Conservation (phyloP, 2,113 vertebrate genomes). For the Cynocephalus volans region DNA sequence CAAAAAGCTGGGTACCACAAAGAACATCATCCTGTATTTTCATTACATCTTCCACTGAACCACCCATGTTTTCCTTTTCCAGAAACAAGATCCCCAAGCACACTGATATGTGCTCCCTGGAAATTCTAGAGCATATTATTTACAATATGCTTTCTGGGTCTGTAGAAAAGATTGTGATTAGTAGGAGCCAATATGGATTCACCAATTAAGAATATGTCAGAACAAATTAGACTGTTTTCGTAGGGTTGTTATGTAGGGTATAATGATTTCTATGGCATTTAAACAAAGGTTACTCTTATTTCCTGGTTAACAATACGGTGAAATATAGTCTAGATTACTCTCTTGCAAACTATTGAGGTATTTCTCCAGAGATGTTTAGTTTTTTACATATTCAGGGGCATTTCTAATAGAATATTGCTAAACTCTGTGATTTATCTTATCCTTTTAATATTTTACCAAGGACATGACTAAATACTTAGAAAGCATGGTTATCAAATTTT, state of each 20-base stretch:
- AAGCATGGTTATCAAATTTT: conserved; percentile 29
- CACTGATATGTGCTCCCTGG: background rate
- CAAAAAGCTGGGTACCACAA: background rate
- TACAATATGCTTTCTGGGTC: background rate
- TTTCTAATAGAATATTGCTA: conserved; percentile 9
- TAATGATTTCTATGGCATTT: background rate
- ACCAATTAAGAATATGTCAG: background rate
- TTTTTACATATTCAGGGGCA: background rate
- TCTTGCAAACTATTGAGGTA: background rate
- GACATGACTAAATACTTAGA: conserved; percentile 44
- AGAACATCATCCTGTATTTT: background rate
- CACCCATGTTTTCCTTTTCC: background rate
- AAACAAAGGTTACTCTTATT: background rate
- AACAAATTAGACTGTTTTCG: background rate
- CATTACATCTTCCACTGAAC: background rate
- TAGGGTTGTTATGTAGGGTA: background rate
- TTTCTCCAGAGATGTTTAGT: background rate
- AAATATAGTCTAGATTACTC: background rate
- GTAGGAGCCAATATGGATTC: background rate
- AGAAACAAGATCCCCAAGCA: background rate
- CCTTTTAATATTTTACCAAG: conserved; percentile 49
- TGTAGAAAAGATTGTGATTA: background rate
- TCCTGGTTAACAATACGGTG: background rate
- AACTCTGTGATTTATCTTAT: conserved; percentile 35
- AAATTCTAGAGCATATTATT: background rate